Percentiles rank a stretch among this genome's conserved stretches.
Conservation (phyloP, 2,888 invertebrate genomes). For the Agrochola lychnidis region DNA sequence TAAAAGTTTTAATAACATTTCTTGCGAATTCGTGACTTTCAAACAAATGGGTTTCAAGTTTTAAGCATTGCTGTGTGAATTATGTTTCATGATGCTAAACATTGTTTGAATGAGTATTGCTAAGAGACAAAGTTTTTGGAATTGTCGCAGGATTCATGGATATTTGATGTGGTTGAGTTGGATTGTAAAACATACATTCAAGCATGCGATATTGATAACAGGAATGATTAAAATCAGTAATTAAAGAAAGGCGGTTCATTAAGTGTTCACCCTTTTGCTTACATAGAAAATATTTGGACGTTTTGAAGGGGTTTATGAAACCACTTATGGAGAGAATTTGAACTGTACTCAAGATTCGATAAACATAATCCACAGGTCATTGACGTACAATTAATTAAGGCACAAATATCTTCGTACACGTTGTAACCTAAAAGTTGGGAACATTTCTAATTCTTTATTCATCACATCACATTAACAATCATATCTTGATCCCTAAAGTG, state of each 20-base stretch:
- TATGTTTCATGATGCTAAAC: conserved; percentile 42
- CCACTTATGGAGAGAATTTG: no score
- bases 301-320: no score
- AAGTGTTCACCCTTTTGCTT: not conserved
- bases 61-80: conserved; percentile 55
- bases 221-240: not conserved
- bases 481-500: conserved; percentile 6
- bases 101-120: conserved; percentile 35
- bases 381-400: no score
- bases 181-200: not conserved
- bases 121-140: conserved; percentile 33
- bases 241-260: no score
- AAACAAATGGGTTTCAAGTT: conserved; percentile 55
- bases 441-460: not conserved
- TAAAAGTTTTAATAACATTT: conserved; percentile 65
- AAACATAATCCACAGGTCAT: no score
- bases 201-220: not conserved
- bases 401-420: no score
- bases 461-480: conserved; percentile 16
- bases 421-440: no score
- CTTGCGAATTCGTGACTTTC: conserved; percentile 51
- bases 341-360: no score
- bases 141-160: conserved; percentile 20
- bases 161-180: conserved; percentile 2
- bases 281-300: not conserved